Evolutionary conservation across 2,888 invertebrate genomes (phyloP), one percentile per base, ranked within the genome.

Genomic region (Sminthurinus aureus): DNA sequence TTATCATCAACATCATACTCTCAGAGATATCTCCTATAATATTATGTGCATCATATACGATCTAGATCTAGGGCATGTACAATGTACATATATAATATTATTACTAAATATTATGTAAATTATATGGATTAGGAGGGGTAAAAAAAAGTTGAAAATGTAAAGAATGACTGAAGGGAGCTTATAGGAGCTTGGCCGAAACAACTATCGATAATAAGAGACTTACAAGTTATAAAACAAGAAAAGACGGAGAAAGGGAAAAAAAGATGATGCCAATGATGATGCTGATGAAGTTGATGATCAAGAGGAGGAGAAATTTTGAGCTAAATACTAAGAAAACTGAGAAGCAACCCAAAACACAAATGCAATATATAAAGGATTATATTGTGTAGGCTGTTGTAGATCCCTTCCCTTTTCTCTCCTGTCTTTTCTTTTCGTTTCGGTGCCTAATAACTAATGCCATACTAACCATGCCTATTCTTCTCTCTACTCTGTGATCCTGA

Each of bases 341-440:
- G 58, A 77, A 58, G 22, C 8, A 20, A 77, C 38, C 38, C 66
- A 51, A 20, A 71, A 80, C 80, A 80, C 71, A 71, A 71, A 67
- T 22, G 80, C 71, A 80, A 80, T 80, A 38, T 38, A 38, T 38
- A 71, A 71, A 80, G 80, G 80, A 80, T 80, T 80, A 80, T 71
- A 80, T 52, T 80, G 80, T 58, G 58, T 58, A 58, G 58, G 15
- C 58, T 58, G 58, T 58, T 38, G 0, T 15, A 71, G 22, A 71
- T 26, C 71, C 71, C 22, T 71, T 71, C 26, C 24, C 71, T 26
- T 24, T 69, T 69, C 69, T 69, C 69, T 69, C 26, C 22, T 26
- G 22, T 71, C 24, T 71, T 24, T n/a, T 26, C 71, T 71, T 24
- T 26, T 15, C 12, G 6, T 67, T 38, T 38, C 38, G 38, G 38